phyloP scores from a whole-genome alignment of 2,797 vertebrate species.

The Typhlichthys subterraneus region DNA sequence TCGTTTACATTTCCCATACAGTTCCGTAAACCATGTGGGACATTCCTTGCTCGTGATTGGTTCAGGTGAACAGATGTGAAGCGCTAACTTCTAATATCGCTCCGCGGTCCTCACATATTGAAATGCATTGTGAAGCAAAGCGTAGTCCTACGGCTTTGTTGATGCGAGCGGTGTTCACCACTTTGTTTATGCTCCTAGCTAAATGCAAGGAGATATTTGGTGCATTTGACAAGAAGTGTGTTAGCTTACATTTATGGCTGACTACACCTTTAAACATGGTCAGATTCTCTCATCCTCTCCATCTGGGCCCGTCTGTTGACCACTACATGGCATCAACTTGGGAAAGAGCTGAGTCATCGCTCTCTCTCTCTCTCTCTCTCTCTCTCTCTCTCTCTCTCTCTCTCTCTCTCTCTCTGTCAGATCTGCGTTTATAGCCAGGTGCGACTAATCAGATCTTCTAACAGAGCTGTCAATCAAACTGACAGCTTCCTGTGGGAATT shows the following conservation, averaged over 20 bases:
- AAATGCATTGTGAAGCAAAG: too few relatives aligned
- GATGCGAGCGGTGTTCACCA: too few relatives aligned
- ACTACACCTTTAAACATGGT: neutral
- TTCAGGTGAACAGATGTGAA: slow-evolving; percentile 12
- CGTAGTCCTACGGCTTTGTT: too few relatives aligned
- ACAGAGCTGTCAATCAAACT: slow-evolving; percentile 60
- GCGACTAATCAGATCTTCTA: slow-evolving; percentile 57
- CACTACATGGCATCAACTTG: neutral
- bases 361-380: neutral
- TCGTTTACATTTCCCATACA: slow-evolving; percentile 3
- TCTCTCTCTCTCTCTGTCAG: slow-evolving; percentile 37
- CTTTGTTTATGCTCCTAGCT: too few relatives aligned
- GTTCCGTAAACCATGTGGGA: slow-evolving; percentile 3
- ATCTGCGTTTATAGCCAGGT: slow-evolving; percentile 60
- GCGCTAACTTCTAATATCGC: neutral
- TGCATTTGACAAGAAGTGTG: too few relatives aligned
- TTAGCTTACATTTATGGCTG: too few relatives aligned
- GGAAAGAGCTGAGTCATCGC: neutral
- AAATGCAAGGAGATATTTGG: too few relatives aligned
- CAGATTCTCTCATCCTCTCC: neutral
- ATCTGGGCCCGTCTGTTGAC: neutral
- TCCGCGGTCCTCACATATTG: neutral
- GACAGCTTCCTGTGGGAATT: slow-evolving; percentile 32
- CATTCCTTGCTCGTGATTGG: too few relatives aligned
- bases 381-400: neutral